Evolutionary conservation across 2,113 vertebrate species (phyloP).

Genomic region (Pterocles burchelli): DNA sequence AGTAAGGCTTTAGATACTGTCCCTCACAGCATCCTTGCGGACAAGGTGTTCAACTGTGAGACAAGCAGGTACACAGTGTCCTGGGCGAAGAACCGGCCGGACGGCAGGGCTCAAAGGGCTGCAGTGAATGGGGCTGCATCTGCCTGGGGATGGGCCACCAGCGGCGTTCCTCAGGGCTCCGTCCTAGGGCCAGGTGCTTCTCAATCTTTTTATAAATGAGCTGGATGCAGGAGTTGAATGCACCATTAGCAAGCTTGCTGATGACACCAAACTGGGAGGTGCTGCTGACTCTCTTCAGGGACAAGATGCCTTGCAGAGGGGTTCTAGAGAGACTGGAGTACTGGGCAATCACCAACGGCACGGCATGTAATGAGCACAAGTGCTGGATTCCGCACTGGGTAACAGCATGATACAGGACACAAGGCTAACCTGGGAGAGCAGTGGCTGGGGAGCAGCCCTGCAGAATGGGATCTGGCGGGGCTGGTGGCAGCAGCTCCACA

Average conservation of each 20-base stretch:
- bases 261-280: neutral
- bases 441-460: neutral
- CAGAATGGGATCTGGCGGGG: neutral
- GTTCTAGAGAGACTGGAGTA: neutral
- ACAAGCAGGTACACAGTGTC: accelerated
- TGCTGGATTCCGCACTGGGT: neutral
- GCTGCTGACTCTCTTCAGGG: neutral
- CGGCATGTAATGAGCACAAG: neutral
- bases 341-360: neutral
- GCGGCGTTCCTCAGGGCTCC: neutral
- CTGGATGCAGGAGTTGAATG: neutral
- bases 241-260: neutral
- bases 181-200: neutral
- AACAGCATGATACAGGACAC: accelerated
- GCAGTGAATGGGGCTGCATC: neutral
- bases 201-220: neutral
- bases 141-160: accelerated
- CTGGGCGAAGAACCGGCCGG: neutral
- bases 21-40: neutral
- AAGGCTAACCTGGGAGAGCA: neutral
- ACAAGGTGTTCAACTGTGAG: neutral
- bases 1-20: neutral
- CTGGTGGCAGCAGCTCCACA: neutral
- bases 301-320: neutral
- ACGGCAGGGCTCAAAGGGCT: neutral